These are phyloP conservation scores for Neodontobutis hainanensis DNA, from an alignment of 2,113 vertebrate species.

Conservation along the genomic window DNA sequence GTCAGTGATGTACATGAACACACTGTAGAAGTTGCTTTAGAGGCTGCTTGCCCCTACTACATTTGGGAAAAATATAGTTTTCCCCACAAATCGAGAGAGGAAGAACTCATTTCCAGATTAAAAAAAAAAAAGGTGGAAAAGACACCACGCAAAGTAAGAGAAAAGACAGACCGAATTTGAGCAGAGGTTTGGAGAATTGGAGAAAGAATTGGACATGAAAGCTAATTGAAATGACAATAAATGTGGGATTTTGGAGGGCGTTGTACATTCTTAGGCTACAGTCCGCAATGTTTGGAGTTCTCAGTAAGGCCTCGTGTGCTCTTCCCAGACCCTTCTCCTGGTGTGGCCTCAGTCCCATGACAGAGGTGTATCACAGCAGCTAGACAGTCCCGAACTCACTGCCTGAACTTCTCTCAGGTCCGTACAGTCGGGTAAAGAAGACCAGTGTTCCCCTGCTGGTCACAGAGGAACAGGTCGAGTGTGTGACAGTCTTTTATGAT, in stretches of 20 bases:
- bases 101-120: too few relatives aligned
- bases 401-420: neutral
- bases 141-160: too few relatives aligned
- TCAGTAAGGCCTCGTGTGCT: conserved; percentile 64
- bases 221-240: neutral
- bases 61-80: too few relatives aligned
- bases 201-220: neutral
- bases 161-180: conserved; percentile 1
- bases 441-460: conserved; percentile 10
- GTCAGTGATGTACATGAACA: neutral
- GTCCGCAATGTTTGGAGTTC: conserved; percentile 5
- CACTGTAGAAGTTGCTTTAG: neutral
- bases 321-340: conserved; percentile 1
- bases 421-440: neutral
- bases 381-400: neutral
- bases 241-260: conserved; percentile 28
- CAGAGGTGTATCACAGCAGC: conserved; percentile 21
- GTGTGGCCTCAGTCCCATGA: conserved; percentile 5
- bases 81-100: too few relatives aligned
- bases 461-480: conserved; percentile 13
- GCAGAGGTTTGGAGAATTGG: neutral
- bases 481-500: conserved; percentile 6
- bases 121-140: too few relatives aligned
- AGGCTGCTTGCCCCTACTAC: conserved; percentile 2
- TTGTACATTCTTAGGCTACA: conserved; percentile 60